Conservation (phyloP, 2,888 invertebrate species). For the Melanophora roralis region DNA sequence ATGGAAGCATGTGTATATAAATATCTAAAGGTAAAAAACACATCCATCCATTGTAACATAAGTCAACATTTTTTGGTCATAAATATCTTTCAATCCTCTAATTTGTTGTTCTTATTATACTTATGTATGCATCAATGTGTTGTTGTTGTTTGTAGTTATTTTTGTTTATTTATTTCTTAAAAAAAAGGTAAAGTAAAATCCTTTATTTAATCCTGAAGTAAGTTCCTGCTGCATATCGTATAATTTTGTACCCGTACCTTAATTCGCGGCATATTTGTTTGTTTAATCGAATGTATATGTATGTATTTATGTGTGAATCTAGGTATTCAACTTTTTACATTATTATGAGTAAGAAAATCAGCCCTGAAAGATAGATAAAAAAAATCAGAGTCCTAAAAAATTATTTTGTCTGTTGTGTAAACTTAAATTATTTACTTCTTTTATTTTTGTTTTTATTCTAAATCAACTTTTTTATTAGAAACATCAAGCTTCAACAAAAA, state of each 20-base stretch:
- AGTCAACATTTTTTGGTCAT: slow-evolving; percentile 73
- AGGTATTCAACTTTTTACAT: slow-evolving; percentile 14
- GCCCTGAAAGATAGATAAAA: too few species aligned
- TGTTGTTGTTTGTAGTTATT: slow-evolving; percentile 4
- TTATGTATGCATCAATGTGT: slow-evolving; percentile 9
- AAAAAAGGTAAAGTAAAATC: slow-evolving; percentile 70
- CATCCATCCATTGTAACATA: slow-evolving; percentile 65
- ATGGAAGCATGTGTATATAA: not conserved
- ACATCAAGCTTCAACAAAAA: too few species aligned
- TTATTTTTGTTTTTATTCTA: too few species aligned
- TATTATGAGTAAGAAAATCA: too few species aligned
- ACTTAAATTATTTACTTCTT: too few species aligned
- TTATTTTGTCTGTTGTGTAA: too few species aligned
- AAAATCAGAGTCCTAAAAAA: too few species aligned
- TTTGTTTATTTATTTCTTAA: slow-evolving; percentile 17
- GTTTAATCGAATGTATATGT: not conserved
- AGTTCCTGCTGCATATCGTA: slow-evolving; percentile 48
- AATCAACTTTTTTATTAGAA: too few species aligned
- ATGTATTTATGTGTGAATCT: not conserved
- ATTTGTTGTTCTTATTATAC: slow-evolving; percentile 70
- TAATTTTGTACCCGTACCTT: too few species aligned
- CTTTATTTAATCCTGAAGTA: slow-evolving; percentile 64
- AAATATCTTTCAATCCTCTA: slow-evolving; percentile 74
- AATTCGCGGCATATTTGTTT: too few species aligned
- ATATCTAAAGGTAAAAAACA: slow-evolving; percentile 46